Base-by-base conservation (phyloP, 2,888 invertebrate genomes). In the Thecocarcelia acutangulata region DNA sequence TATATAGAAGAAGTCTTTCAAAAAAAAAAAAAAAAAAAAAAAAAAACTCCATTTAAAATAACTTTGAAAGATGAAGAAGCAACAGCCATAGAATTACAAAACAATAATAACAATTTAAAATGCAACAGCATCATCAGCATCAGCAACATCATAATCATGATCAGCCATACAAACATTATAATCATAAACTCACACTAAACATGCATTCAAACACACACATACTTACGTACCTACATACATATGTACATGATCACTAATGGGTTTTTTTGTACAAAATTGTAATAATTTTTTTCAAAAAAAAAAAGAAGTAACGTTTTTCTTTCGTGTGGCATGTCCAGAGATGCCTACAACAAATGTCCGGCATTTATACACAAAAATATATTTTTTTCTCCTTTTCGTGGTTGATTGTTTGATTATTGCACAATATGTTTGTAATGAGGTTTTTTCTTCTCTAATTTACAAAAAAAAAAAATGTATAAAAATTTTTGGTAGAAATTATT, bases 61-160 rank as follows among this genome's bases (percentile, higher is more conserved):
- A 50, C 37, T 64, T 33, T 64, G 13, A 24, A 61, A 19, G 50
- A 21, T 68, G 52, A 59, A 69, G 54, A 46, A 69, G 46, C 52
- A 54, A 52, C 52, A 42, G 42, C 11, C n/a, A 69, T 54, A 69
- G 69, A 61, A 69, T 61, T 76, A 76, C 76, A 61, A 76, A 69
- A 76, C 69, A 76, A 69, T 69, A 76, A 61, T 69, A 76, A 54
- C 69, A 76, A 76, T 76, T 76, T 76, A 59, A 68, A 59, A 40
- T 48, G 19, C 37, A 68, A 52, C 48, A 66, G 50, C 52, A 66
- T 40, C 44, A 64, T 64, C 74, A 66, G 56, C 56, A 74, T 64
- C 40, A 74, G n/a, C 52, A 66, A 48, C 44, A 64, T 64, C 74
- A 66, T 64, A 64, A 74, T 64, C 40, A 74, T 74, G 48, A 13